Evolutionary conservation across 2,797 vertebrate species (phyloP).

Genomic region (Poeciliopsis infans): DNA sequence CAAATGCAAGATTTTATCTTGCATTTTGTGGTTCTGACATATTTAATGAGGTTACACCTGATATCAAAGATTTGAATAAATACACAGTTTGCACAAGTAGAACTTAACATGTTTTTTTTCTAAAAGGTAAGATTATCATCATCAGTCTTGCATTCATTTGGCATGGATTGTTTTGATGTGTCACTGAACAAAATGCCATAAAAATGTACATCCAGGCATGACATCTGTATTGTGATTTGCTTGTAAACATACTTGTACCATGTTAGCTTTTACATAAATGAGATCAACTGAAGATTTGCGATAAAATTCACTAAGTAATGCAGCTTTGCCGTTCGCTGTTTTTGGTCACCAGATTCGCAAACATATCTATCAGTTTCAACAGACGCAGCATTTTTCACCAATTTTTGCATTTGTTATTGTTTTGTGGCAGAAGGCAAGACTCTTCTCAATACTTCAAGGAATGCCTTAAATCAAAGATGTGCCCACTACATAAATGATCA

Average conservation of each 20-base stretch:
- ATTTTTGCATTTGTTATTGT: neutral
- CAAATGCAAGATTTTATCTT: neutral
- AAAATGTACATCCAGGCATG: neutral
- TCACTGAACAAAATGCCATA: neutral
- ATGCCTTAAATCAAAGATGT: neutral
- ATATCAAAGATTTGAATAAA: neutral
- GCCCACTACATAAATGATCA: neutral
- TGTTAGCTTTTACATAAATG: neutral
- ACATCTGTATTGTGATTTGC: neutral
- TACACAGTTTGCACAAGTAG: neutral
- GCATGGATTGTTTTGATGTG: neutral
- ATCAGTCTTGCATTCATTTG: neutral
- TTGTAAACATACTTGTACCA: neutral
- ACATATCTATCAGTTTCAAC: neutral
- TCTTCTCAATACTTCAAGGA: neutral
- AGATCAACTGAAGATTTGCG: neutral
- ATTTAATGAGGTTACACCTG: neutral
- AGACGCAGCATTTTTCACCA: neutral
- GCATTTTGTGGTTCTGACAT: neutral
- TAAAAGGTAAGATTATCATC: neutral
- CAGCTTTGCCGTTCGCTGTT: neutral
- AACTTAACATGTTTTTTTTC: neutral
- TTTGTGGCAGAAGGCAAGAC: neutral
- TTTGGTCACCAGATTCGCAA: neutral
- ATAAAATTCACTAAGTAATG: neutral